Base-by-base conservation (phyloP, 2,113 vertebrate genomes). In the Microcebus murinus region DNA sequence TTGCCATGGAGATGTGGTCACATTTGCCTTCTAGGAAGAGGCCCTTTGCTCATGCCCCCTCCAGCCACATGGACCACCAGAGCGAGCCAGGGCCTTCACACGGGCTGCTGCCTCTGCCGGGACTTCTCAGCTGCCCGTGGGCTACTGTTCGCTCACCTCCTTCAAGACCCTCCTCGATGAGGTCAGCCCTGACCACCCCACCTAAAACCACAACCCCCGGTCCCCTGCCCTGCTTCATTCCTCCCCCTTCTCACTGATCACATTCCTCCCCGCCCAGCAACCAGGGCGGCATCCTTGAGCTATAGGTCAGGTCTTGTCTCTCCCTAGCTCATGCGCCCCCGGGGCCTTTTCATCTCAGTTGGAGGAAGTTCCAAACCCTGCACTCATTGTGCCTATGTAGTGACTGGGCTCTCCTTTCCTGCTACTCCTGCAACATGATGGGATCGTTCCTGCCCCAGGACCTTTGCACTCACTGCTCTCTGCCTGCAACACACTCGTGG, bases 1-100 rank as follows among this genome's bases (percentile, higher is more conserved):
- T 84, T 97, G 70, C 84, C 79, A 88, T 25, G 88, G 88, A 77
- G 81, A 95, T 5, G 9, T 34, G 81, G 34, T 93, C 95, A 71
- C 0, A 9, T 36, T 70, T 86, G 85, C 89, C 73, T 76, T 92
- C 81, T 20, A 3, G 1, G 39, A 89, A 42, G 77, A 42, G 61
- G 45, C 39, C 81, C 81, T 92, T 65, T 61, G 65, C 77, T 95
- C 42, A 17, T 0, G 8, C 34, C 63, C 84, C 57, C 25, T 92
- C 12, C 42, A 65, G 61, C 42, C 70, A 70, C 3, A 1, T 4
- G 25, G 42, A 81, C 27, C 52, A 15, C 34, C 0, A 6, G 9
- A 39, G 73, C 21, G 0, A 4, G 71, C 48, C 70, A n/a, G 80
- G 65, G 61, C 45, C 76, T 81, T 71, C 29, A 85, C 50, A 42